Evolutionary conservation across 1,140 invertebrate species (phyloP), one percentile per base, ranked within the genome.

Genomic region (Potamilus streckersoni): DNA sequence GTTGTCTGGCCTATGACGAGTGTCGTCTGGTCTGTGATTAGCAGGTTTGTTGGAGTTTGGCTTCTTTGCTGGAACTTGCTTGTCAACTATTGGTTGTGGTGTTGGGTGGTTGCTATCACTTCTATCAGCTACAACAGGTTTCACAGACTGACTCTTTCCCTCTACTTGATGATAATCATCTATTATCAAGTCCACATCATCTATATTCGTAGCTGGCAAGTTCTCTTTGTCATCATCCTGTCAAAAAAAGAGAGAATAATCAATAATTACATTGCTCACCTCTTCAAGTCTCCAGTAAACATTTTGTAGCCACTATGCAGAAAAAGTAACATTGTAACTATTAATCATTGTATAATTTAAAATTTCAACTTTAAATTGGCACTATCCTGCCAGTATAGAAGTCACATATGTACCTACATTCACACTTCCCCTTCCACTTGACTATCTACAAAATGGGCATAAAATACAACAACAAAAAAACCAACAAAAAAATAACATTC

Each of bases 151-250:
- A n/a, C 55, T 19, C 13, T 20, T 65, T 23, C 27, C 27, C 62
- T 68, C 38, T n/a, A 49, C 73, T 23, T 77, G 69, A n/a, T 69
- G 31, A 6, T 80, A 79, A 38, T 84, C 83, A 71, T 82, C 81
- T 23, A 82, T 78, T 27, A 86, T 79, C 15, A 85, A 71, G 56
- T 81, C 76, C 0, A 87, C 82, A 79, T 87, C 86, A 76, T 87
- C 85, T n/a, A 87, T 81, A 60, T 85, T 84, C n/a, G 86, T 84
- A 49, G 81, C 76, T 15, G 79, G 81, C 20, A 80, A 49, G 66
- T 83, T 82, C 60, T 87, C 84, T 65, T 84, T 83, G 23, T 86
- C 81, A 8, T 87, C 86, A 73, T 84, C 85, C 85, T 86, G 64
- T 27, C 73, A 69, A 58, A 31, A 71, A 38, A 71, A 74, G 70